phyloP scores from a whole-genome alignment of 2,888 invertebrate species.

The Pachydiplax longipennis region DNA sequence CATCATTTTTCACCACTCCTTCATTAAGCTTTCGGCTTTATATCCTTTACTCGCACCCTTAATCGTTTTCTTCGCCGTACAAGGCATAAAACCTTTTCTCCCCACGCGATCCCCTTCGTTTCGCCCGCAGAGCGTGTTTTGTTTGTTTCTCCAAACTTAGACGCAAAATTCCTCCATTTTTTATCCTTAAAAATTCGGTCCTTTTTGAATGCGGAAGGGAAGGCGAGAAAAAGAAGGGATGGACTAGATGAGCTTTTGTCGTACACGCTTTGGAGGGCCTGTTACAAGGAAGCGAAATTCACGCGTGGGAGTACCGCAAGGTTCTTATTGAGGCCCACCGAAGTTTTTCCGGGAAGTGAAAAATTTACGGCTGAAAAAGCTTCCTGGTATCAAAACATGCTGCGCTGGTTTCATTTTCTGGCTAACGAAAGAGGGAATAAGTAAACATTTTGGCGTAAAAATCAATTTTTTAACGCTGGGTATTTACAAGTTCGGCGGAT shows the following conservation, averaged over 20 bases:
- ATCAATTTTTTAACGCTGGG: no score
- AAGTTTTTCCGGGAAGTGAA: not conserved
- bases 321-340: not conserved
- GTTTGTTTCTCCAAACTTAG: not conserved
- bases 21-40: not conserved
- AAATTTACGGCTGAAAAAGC: not conserved
- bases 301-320: not conserved
- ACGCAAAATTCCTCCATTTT: not conserved
- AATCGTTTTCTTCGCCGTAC: not conserved
- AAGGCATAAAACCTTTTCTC: not conserved
- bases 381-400: no score
- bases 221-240: not conserved
- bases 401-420: no score
- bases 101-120: not conserved
- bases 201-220: not conserved
- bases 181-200: not conserved
- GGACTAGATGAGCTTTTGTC: not conserved
- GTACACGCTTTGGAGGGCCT: not conserved
- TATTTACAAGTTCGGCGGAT: no score
- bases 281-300: not conserved
- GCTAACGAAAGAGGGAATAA: no score
- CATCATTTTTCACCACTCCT: not conserved
- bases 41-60: not conserved
- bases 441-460: no score
- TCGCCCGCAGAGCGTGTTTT: not conserved